Evolutionary conservation across 2,113 vertebrate genomes (phyloP), one percentile per base, ranked within the genome.

Genomic region (Oplegnathus fasciatus): DNA sequence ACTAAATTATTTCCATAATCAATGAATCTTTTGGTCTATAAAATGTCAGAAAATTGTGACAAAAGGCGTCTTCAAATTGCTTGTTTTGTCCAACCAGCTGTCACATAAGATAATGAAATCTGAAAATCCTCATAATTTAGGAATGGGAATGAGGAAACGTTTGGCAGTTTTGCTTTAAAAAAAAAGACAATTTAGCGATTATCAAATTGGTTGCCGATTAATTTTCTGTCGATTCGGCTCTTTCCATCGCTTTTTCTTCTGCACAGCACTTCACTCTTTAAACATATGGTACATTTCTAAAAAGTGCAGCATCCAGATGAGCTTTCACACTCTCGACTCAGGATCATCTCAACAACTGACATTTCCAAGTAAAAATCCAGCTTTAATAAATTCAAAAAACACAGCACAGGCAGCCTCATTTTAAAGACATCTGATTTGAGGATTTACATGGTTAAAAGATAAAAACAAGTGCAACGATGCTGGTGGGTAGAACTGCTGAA

Each of bases 401-500:
- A 69, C 52, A 73, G 22, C 8, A 83, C 52, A 83, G 37, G 28
- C 37, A 80, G 26, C 72, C 37, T 50, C 72, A 44, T 52, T 52
- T 46, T 10, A 72, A 32, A 84, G 34, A 22, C 15, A 83, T 34
- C 14, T 32, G 54, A 67, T 72, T 57, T 54, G 20, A 69, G 32
- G 67, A 60, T 66, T 78, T 30, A 75, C 64, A 61, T 30, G 44
- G 4, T 66, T 61, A 32, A 75, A 83, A 69, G 8, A 55, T 9
- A 62, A 40, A 77, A 80, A 82, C 5, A 24, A 68, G 60, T 86
- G 52, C 73, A 86, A 79, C 48, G 34, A 34, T 55, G 81, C 69
- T 69, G 48, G 80, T 90, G 66, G 80, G 61, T 55, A 78, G 48
- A 83, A 26, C 17, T 62, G 55, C 65, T 61, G 69, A 86, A 40